Evolutionary conservation across 1,140 invertebrate genomes (phyloP).

Genomic region (Neuroterus valhalla): DNA sequence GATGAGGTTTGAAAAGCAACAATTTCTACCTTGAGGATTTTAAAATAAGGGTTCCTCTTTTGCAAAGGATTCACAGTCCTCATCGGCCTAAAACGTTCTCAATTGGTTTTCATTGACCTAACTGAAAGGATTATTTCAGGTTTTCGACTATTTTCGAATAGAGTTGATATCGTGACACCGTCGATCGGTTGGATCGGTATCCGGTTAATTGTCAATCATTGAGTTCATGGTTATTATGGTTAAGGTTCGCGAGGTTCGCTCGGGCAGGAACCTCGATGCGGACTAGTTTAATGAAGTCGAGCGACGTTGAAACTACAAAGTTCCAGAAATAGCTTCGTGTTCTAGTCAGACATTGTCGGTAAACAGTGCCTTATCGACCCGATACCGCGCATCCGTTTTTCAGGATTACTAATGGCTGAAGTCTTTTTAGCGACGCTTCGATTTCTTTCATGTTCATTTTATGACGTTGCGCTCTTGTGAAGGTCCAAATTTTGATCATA

Average conservation of each 20-base stretch:
- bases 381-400: conserved; percentile 63
- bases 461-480: conserved; percentile 40
- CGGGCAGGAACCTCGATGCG: conserved; percentile 42
- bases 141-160: too few relatives aligned
- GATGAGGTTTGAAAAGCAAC: background rate
- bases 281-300: conserved; percentile 51
- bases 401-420: conserved; percentile 49
- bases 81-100: too few relatives aligned
- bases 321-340: conserved; percentile 72
- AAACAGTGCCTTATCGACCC: conserved; percentile 75
- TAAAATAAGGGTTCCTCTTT: background rate
- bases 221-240: conserved; percentile 29
- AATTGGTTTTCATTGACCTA: too few relatives aligned
- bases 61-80: background rate
- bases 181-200: too few relatives aligned
- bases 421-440: conserved; percentile 46
- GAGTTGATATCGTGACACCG: too few relatives aligned
- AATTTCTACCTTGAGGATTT: background rate
- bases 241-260: conserved; percentile 28
- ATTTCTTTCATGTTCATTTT: conserved; percentile 34
- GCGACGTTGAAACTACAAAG: conserved; percentile 51
- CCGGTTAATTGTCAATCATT: conserved; percentile 8
- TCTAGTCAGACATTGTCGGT: conserved; percentile 76
- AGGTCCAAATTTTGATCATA: conserved; percentile 49
- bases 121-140: too few relatives aligned